Evolutionary conservation across 2,888 invertebrate species (phyloP), one percentile per base, ranked within the genome.

Genomic region (Drosophila atripex): DNA sequence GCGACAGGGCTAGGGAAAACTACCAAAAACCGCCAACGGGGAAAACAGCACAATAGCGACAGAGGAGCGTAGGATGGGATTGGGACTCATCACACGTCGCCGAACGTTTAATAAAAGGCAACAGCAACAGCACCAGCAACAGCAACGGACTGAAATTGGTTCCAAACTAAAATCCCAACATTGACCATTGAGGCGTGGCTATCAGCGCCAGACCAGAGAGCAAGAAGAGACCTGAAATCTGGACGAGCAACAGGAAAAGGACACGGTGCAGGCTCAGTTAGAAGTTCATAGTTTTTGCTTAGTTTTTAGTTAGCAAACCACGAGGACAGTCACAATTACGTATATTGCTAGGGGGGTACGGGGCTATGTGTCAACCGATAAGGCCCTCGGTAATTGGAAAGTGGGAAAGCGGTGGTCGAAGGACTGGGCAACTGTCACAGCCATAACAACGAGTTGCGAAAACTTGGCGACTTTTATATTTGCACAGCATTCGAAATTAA

Each of bases 121-220:
- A 35, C 54, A 38, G 38, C 63, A 63, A 35, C 54, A 38, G 38
- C 60, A 30, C 1, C 54, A 30, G 7, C 50, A 35, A 32, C 23
- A 45, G 50, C 50, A 50, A 53, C 52, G 61, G 47, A 61, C 61
- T 39, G 64, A 61, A 61, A 65, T 65, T 65, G 64, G 56, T 74
- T 59, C 61, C 50, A 60, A 70, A 70, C 70, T 60, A 51, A 55
- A 69, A 70, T 60, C 25, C 60, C 65, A 68, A 45, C 69, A 77
- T 70, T 80, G 74, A 61, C 51, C 75, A 82, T 74, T 85, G 77
- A 79, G 63, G 79, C 79, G 70, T 76, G 51, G 43, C 68, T 79
- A 85, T 82, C 85, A 51, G 69, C 28, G 47, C 57, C 14, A 30
- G 38, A 28, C 43, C 61, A 71, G 54, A 39, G 30, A 28, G 46